A percentile compares a stretch with the other conserved stretches of the same genome.
phyloP scores from a whole-genome alignment of 2,113 vertebrate genomes.

The Syngnathus floridae region DNA sequence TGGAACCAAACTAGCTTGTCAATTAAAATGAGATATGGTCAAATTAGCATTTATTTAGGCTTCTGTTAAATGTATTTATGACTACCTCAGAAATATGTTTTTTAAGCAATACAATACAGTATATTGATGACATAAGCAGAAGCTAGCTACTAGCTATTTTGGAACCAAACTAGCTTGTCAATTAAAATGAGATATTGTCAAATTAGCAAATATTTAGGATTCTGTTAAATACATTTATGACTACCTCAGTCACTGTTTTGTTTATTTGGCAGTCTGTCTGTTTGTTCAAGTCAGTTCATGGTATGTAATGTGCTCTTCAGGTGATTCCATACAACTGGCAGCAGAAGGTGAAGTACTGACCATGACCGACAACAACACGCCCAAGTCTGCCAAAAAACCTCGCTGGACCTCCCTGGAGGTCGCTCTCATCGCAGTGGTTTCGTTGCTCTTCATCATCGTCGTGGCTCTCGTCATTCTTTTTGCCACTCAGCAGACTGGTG shows the following conservation, averaged over 20 bases:
- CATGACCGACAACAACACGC: conserved; percentile 84
- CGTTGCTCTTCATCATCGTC: conserved; percentile 78
- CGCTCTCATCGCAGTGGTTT: conserved; percentile 76
- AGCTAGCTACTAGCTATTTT: not conserved
- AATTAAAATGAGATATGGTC: no score
- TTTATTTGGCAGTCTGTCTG: not conserved
- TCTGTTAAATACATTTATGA: no score
- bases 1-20: no score
- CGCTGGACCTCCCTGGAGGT: conserved; percentile 84
- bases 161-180: not conserved
- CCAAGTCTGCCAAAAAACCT: conserved; percentile 80
- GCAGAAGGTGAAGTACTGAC: conserved; percentile 85
- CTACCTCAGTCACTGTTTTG: not conserved
- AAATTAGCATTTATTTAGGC: not conserved
- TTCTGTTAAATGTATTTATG: not conserved
- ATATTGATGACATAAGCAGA: not conserved
- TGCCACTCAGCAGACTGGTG: conserved; percentile 77
- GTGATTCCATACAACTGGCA: conserved; percentile 81
- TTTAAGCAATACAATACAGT: no score
- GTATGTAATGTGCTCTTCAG: conserved; percentile 26
- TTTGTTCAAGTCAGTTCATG: not conserved
- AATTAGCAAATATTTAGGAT: not conserved
- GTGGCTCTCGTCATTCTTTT: conserved; percentile 83
- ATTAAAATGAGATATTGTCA: not conserved
- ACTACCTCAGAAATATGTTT: not conserved